phyloP scores from a whole-genome alignment of 2,888 invertebrate species.

The Hyppa rectilinea region DNA sequence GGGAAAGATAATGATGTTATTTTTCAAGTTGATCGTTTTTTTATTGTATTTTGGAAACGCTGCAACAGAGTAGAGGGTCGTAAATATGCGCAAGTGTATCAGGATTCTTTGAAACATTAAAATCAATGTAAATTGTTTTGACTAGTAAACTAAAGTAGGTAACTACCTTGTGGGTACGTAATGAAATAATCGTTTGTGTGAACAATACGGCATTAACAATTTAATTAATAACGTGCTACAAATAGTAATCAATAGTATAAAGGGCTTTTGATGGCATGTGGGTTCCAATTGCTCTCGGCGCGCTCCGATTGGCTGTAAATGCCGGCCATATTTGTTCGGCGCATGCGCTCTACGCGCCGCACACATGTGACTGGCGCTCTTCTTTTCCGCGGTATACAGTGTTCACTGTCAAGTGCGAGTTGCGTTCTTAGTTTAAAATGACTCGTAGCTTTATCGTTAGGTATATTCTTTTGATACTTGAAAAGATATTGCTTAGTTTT shows the following conservation, averaged over 20 bases:
- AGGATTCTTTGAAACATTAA: slow-evolving; percentile 27
- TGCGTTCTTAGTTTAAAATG: slow-evolving; percentile 42
- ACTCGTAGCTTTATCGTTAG: background rate
- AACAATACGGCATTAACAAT: slow-evolving; percentile 64
- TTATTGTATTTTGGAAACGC: slow-evolving; percentile 68
- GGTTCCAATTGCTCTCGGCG: slow-evolving; percentile 74
- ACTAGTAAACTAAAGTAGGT: slow-evolving; percentile 15
- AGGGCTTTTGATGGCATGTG: slow-evolving; percentile 80
- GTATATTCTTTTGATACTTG: background rate
- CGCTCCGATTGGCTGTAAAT: slow-evolving; percentile 80
- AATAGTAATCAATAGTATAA: slow-evolving; percentile 85
- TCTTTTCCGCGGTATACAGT: slow-evolving; percentile 65
- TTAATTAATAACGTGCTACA: slow-evolving; percentile 77
- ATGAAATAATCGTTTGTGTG: slow-evolving; percentile 36
- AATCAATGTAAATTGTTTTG: slow-evolving; percentile 26
- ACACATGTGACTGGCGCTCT: slow-evolving; percentile 80
- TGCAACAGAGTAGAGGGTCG: slow-evolving; percentile 62
- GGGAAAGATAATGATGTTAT: slow-evolving; percentile 75
- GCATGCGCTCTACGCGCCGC: slow-evolving; percentile 83
- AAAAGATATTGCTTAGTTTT: background rate
- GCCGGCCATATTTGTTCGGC: slow-evolving; percentile 88
- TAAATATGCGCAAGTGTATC: slow-evolving; percentile 57
- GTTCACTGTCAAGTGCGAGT: slow-evolving; percentile 57
- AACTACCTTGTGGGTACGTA: background rate
- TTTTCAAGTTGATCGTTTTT: slow-evolving; percentile 67